phyloP scores from a whole-genome alignment of 2,797 vertebrate species.

The Gastrophryne carolinensis region DNA sequence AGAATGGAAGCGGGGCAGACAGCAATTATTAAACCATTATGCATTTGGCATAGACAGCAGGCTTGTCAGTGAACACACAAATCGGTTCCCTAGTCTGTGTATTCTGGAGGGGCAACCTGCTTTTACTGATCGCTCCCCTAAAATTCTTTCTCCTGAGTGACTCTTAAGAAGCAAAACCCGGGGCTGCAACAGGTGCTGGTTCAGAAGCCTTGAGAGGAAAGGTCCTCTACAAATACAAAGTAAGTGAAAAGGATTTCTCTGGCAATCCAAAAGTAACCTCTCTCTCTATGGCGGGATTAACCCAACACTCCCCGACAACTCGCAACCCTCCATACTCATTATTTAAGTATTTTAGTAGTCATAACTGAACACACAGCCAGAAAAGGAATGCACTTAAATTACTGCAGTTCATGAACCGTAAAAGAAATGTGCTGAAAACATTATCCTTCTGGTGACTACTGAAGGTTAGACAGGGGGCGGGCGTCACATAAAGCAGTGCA shows the following conservation, averaged over 20 bases:
- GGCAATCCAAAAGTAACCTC: constrained; percentile 26
- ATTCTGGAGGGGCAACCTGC: not conserved
- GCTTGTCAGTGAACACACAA: not conserved
- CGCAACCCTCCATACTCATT: constrained; percentile 20
- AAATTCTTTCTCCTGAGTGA: not conserved
- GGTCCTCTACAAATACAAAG: constrained; percentile 7
- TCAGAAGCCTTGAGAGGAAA: not conserved
- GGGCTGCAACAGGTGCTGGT: constrained; percentile 27
- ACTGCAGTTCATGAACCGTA: constrained; percentile 14
- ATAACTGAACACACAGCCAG: not conserved
- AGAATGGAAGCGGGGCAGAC: not conserved
- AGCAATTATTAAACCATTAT: constrained; percentile 1
- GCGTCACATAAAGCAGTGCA: not conserved
- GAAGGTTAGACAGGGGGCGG: constrained; percentile 21
- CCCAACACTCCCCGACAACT: constrained; percentile 21
- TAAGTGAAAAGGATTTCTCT: constrained; percentile 17
- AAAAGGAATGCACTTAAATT: constrained; percentile 32
- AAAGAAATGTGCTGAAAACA: constrained; percentile 26
- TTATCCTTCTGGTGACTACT: constrained; percentile 35
- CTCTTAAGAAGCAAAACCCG: constrained; percentile 1
- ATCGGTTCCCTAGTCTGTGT: not conserved
- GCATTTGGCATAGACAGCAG: not conserved
- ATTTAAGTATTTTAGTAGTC: constrained; percentile 14
- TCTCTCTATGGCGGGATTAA: constrained; percentile 23
- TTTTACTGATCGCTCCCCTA: constrained; percentile 8